Conservation (phyloP, 2,888 invertebrate genomes). For the Entomobrya proxima region DNA sequence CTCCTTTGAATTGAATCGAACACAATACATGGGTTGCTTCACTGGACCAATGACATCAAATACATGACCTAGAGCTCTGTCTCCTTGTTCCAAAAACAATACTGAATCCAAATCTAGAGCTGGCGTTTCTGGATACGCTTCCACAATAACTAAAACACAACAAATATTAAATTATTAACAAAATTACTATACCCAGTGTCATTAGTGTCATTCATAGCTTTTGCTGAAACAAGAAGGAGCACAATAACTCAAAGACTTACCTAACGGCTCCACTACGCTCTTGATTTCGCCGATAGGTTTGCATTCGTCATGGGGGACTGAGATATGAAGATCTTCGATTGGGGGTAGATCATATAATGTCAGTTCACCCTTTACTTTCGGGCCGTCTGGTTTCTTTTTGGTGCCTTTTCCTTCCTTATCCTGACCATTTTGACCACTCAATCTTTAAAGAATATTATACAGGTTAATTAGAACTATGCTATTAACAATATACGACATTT, state of each 20-base stretch:
- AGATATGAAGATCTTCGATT: conserved; percentile 88
- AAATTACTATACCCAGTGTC: no score
- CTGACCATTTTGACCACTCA: neutral
- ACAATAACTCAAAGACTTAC: conserved; percentile 77
- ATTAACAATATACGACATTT: neutral
- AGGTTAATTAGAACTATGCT: neutral
- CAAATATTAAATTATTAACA: neutral
- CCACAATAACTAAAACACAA: conserved; percentile 84
- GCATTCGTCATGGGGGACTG: conserved; percentile 86
- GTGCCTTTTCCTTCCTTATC: neutral
- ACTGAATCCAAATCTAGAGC: conserved; percentile 91
- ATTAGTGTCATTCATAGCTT: neutral
- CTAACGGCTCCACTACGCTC: conserved; percentile 85
- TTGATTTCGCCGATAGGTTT: conserved; percentile 85
- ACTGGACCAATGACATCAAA: conserved; percentile 96
- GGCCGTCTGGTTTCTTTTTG: conserved; percentile 35
- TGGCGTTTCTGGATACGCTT: conserved; percentile 84
- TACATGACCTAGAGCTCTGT: conserved; percentile 86
- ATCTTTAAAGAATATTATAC: conserved; percentile 13
- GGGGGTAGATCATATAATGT: conserved; percentile 86
- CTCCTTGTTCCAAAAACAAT: conserved; percentile 88
- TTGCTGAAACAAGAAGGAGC: neutral
- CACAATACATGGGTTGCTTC: conserved; percentile 89
- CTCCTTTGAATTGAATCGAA: conserved; percentile 89
- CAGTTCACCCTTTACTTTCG: conserved; percentile 80